Percentiles rank a stretch among this genome's conserved stretches.
phyloP scores from a whole-genome alignment of 2,888 invertebrate genomes.

The Cryptophagus acutangulus region DNA sequence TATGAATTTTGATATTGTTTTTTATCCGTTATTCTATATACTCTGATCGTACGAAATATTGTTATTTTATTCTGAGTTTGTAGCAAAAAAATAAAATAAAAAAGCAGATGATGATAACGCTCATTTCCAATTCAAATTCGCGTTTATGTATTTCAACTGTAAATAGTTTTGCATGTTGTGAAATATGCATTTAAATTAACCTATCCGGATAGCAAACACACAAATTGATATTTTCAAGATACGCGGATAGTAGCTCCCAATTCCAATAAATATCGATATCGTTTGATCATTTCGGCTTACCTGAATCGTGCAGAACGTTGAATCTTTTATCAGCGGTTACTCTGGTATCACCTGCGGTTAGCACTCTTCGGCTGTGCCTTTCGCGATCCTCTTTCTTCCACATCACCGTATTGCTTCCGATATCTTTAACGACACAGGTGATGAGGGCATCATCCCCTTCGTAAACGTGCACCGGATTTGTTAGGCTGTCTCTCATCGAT shows the following conservation, averaged over 20 bases:
- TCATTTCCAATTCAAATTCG: too few species aligned
- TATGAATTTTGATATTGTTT: slow-evolving; percentile 4
- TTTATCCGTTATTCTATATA: background rate
- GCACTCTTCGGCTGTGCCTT: slow-evolving; percentile 51
- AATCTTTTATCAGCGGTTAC: slow-evolving; percentile 72
- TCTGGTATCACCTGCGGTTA: slow-evolving; percentile 71
- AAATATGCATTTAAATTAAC: background rate
- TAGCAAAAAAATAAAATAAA: too few species aligned
- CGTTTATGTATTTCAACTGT: too few species aligned
- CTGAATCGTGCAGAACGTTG: slow-evolving; percentile 69
- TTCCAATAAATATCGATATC: too few species aligned
- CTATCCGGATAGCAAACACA: background rate
- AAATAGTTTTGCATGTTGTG: background rate
- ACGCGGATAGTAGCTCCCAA: too few species aligned
- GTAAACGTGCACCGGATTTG: slow-evolving; percentile 54
- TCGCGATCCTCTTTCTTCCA: slow-evolving; percentile 69
- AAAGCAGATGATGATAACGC: too few species aligned
- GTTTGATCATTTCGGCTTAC: too few species aligned
- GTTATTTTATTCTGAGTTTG: too few species aligned
- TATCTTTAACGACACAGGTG: slow-evolving; percentile 72
- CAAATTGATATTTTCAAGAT: too few species aligned
- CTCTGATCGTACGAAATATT: too few species aligned
- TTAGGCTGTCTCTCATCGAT: slow-evolving; percentile 49
- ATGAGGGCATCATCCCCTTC: slow-evolving; percentile 75
- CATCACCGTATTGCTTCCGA: slow-evolving; percentile 67